A percentile compares a stretch with the other conserved stretches of the same genome.
Conservation (phyloP, 2,797 vertebrate species). For the Hydrocynus forskahlii region DNA sequence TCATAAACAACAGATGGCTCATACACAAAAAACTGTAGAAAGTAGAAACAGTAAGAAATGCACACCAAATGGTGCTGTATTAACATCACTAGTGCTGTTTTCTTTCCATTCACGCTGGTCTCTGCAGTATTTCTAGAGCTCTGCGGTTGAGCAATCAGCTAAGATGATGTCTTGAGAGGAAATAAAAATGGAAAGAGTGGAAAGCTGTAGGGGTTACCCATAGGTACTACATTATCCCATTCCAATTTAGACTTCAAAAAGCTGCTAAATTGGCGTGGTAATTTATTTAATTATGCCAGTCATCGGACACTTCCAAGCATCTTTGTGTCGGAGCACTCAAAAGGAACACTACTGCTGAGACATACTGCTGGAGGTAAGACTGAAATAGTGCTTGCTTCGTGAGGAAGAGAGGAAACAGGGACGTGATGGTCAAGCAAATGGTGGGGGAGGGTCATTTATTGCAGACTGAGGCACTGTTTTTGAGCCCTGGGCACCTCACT, state of each 20-base stretch:
- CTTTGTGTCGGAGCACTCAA: background rate
- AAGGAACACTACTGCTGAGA: background rate
- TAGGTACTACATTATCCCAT: constrained; percentile 36
- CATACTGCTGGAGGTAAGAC: background rate
- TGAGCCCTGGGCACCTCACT: too few species aligned
- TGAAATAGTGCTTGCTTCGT: background rate
- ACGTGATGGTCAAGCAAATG: background rate
- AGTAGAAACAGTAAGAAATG: background rate
- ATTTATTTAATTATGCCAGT: constrained; percentile 14
- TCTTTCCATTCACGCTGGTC: background rate
- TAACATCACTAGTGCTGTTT: background rate
- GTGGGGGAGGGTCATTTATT: too few species aligned
- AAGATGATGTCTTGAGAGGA: background rate
- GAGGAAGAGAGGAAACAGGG: background rate
- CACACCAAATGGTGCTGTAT: background rate
- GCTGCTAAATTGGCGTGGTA: constrained; percentile 34
- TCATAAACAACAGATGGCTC: background rate
- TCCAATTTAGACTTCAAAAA: constrained; percentile 56
- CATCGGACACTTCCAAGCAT: background rate
- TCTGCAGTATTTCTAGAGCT: background rate
- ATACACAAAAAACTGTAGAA: background rate
- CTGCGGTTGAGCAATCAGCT: background rate
- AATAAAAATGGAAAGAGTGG: constrained; percentile 7
- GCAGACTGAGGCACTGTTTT: too few species aligned
- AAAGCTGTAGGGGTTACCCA: constrained; percentile 29